Evolutionary conservation across 2,888 invertebrate species (phyloP), one percentile per base, ranked within the genome.

Genomic region (Synanthedon formicaeformis): DNA sequence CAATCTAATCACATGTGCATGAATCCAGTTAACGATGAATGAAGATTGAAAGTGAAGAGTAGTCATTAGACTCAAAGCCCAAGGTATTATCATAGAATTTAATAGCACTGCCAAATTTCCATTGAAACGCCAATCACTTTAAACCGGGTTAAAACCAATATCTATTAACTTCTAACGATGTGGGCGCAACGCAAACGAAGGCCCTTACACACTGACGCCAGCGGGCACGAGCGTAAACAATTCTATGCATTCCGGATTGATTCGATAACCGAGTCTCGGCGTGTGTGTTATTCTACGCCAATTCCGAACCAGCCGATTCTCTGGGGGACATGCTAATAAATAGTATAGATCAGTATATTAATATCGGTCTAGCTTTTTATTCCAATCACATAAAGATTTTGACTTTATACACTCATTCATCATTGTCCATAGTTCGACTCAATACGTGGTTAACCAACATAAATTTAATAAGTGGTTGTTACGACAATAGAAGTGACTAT

Each of bases 221-320:
- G 52, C 58, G 60, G 67, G 63, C 52, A 63, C 56, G 62, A 58
- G 63, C 61, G 65, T 73, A 68, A 74, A 73, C 71, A 74, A 73
- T 75, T 81, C 80, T 74, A 80, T 81, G 81, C 81, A 81, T 81
- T 78, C 67, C 70, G 73, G 76, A 81, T 81, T 77, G 76, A 78
- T 76, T 74, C 72, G 67, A 74, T 78, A 70, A 71, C 53, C 54
- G 52, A 49, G 52, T 16, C n/a, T 45, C 51, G 58, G 59, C 63
- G 64, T 62, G 51, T 53, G 67, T 66, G 10, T 73, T 71, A 69
- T 71, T 73, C 65, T 67, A 67, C 64, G 63, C 65, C 67, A 66
- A 67, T 69, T 65, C 60, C 60, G 61, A 65, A 61, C 54, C 53
- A 56, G 58, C 62, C 59, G 55, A 50, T 52, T 51, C 40, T 13